Evolutionary conservation across 1,140 invertebrate species (phyloP), one percentile per base, ranked within the genome.

Genomic region (Drosophila gunungcola): DNA sequence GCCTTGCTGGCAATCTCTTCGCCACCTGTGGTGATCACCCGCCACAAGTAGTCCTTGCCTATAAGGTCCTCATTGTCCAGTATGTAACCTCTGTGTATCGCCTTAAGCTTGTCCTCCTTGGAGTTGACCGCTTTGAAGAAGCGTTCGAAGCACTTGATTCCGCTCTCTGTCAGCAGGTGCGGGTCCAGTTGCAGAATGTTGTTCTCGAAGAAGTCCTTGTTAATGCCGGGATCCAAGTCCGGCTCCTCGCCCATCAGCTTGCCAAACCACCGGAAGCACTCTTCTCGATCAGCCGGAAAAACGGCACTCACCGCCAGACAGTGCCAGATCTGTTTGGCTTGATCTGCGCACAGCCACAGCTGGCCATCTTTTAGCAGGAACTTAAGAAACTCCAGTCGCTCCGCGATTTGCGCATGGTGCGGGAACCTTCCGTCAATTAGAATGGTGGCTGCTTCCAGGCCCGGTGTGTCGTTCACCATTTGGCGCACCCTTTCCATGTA

Each of bases 251-350:
- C 97, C 98, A 99, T 99, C 53, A 99, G 93, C 93, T 99, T 98
- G n/a, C 98, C 98, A 93, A 99, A 99, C 98, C 98, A 99, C 85
- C 98, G 97, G 93, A 99, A 99, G 93, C 98, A 99, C 3, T 98
- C 97, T 93, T 99, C 98, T 43, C 98, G 94, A 93, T 99, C 98
- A 3, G 96, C 96, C 3, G 96, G 93, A 92, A 98, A 98, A 2
- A 98, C 97, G 6, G 98, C 97, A 89, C 96, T 96, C 92, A 99
- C 98, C 11, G 98, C 98, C 48, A 99, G 93, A 93, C 97, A 98
- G 78, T 97, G 95, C 98, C 98, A 99, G 76, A 99, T 98, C 94
- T 98, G 97, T 92, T 98, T 97, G 2, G 98, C 98, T 94, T 99
- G 98, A 91, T 98, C 97, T 25, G 97, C 97, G 93, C 98, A 99